phyloP scores from a whole-genome alignment of 2,797 vertebrate genomes.

The Huso huso region DNA sequence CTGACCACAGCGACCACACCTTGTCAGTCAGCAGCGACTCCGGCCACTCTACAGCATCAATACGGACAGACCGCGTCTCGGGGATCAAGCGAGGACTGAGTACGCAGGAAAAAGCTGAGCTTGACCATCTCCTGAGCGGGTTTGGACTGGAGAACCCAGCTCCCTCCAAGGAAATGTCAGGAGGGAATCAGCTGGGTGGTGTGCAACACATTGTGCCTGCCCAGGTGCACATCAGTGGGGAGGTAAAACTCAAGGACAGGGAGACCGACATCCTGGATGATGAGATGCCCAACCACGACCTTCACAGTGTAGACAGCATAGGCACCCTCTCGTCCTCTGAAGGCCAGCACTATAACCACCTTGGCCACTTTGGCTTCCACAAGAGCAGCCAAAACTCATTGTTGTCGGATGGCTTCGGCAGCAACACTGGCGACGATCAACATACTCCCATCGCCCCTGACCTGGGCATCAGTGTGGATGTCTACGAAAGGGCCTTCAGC shows the following conservation, averaged over 20 bases:
- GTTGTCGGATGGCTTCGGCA: slow-evolving; percentile 79
- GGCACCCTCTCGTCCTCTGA: slow-evolving; percentile 86
- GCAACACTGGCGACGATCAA: slow-evolving; percentile 64
- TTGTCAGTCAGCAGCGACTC: slow-evolving; percentile 90
- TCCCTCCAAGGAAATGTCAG: slow-evolving; percentile 54
- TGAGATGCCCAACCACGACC: slow-evolving; percentile 74
- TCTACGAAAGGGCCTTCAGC: slow-evolving; percentile 56
- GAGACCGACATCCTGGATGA: slow-evolving; percentile 96
- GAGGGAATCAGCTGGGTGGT: slow-evolving; percentile 34
- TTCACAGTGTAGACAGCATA: slow-evolving; percentile 81
- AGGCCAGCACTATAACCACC: slow-evolving; percentile 45
- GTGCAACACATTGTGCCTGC: slow-evolving; percentile 59
- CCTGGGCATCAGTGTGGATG: slow-evolving; percentile 52
- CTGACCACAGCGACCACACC: slow-evolving; percentile 81
- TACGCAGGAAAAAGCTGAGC: slow-evolving; percentile 76
- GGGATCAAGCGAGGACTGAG: slow-evolving; percentile 61
- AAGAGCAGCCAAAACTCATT: slow-evolving; percentile 90
- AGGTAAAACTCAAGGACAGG: slow-evolving; percentile 60
- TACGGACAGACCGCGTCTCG: slow-evolving; percentile 62
- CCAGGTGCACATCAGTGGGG: slow-evolving; percentile 72
- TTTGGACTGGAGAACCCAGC: slow-evolving; percentile 68
- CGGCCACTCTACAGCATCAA: slow-evolving; percentile 79
- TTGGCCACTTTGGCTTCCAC: slow-evolving; percentile 55
- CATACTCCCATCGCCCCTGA: slow-evolving; percentile 33
- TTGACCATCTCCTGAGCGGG: slow-evolving; percentile 80